These are phyloP conservation scores for Steatornis caripensis DNA, from an alignment of 2,113 vertebrate genomes.

Conservation along the genomic window DNA sequence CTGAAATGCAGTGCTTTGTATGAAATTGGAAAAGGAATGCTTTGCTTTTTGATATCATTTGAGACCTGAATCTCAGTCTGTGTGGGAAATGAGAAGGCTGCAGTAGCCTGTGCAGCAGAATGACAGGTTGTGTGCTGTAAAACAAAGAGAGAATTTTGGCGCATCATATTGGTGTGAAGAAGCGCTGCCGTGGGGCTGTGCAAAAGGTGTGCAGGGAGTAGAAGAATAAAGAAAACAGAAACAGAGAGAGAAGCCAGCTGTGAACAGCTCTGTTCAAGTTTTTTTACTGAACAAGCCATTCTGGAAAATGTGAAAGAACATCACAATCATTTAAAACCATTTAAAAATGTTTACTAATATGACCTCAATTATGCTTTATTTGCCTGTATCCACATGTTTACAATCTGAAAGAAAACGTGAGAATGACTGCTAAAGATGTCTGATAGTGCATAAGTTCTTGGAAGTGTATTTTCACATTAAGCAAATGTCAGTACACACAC, in stretches of 20 bases:
- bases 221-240: neutral
- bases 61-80: neutral
- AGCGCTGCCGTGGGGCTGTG: neutral
- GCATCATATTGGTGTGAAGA: neutral
- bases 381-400: neutral
- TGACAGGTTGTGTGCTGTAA: neutral
- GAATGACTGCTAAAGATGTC: neutral
- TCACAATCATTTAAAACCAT: neutral
- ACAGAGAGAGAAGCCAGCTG: neutral
- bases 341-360: neutral
- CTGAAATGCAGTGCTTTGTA: neutral
- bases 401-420: neutral
- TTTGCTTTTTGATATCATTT: neutral
- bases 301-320: neutral
- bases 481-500: slow-evolving; percentile 22
- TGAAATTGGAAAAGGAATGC: neutral
- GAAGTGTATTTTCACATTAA: neutral
- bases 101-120: neutral
- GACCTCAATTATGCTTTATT: neutral
- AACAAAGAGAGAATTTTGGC: neutral
- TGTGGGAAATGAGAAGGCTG: neutral
- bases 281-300: neutral
- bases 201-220: neutral
- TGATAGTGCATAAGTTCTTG: neutral
- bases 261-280: neutral